Evolutionary conservation across 1,140 invertebrate genomes (phyloP).

Genomic region (Zaprionus nigranus): DNA sequence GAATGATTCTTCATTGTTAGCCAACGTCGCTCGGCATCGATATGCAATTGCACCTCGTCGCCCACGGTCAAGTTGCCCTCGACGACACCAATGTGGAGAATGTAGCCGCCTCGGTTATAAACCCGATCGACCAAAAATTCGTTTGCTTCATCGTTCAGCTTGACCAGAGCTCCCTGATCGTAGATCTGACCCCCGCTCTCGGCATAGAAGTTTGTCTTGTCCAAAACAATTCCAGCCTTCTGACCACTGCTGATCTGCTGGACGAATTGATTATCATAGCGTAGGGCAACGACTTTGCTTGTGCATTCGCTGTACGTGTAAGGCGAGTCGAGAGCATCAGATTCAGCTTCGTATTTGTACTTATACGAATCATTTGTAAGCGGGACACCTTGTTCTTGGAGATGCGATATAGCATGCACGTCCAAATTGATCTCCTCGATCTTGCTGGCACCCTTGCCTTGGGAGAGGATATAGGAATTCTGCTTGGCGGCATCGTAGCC

Average conservation of each 20-base stretch:
- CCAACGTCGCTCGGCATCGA: conserved; percentile 93
- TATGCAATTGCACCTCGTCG: conserved; percentile 92
- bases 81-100: conserved; percentile 95
- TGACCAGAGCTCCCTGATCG: conserved; percentile 97
- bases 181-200: conserved; percentile 99
- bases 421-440: conserved; percentile 95
- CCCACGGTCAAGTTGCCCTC: conserved; percentile 94
- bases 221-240: conserved; percentile 96
- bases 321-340: conserved; percentile 87
- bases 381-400: conserved; percentile 91
- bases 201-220: conserved; percentile 98
- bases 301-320: conserved; percentile 90
- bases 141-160: conserved; percentile 93
- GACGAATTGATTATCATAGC: conserved; percentile 94
- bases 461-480: conserved; percentile 94
- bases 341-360: conserved; percentile 93
- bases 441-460: conserved; percentile 91
- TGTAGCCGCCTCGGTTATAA: conserved; percentile 97
- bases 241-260: conserved; percentile 92
- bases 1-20: conserved; percentile 99
- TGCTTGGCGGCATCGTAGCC: conserved; percentile 97
- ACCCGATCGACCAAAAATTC: conserved; percentile 98
- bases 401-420: conserved; percentile 97
- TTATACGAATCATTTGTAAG: conserved; percentile 96
- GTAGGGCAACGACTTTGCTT: conserved; percentile 89